Percentiles rank a stretch among this genome's conserved stretches.
phyloP scores from a whole-genome alignment of 2,113 vertebrate species.

The Acanthisitta chloris region DNA sequence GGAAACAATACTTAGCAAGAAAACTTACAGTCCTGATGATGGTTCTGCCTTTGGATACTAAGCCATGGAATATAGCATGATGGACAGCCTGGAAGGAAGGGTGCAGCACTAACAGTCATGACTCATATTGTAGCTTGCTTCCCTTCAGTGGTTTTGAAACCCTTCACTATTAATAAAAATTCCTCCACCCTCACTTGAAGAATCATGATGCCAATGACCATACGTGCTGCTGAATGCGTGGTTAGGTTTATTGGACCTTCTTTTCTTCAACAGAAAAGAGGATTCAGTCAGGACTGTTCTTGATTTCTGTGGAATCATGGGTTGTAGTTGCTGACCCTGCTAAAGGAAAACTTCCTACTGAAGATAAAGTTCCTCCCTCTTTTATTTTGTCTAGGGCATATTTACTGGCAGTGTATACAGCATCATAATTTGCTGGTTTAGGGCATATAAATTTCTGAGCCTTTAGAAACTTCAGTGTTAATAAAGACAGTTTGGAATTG shows the following conservation, averaged over 20 bases:
- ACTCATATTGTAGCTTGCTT: not conserved
- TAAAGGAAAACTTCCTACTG: not conserved
- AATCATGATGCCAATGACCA: accelerated
- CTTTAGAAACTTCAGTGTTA: not conserved
- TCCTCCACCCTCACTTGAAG: not conserved
- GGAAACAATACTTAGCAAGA: not conserved
- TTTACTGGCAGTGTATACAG: not conserved
- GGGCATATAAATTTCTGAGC: not conserved
- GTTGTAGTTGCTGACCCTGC: not conserved
- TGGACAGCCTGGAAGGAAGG: not conserved
- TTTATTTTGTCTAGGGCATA: not conserved
- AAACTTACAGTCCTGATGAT: not conserved
- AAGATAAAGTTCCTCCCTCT: not conserved
- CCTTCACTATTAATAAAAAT: not conserved
- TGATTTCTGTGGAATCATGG: not conserved
- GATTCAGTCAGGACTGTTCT: not conserved
- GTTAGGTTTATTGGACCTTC: not conserved
- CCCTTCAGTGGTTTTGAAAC: not conserved
- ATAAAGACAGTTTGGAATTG: not conserved
- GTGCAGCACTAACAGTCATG: not conserved
- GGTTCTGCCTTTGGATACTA: not conserved
- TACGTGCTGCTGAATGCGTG: not conserved
- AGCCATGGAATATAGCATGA: not conserved
- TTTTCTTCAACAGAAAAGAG: not conserved
- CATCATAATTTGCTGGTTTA: not conserved